A percentile compares a stretch with the other conserved stretches of the same genome.
phyloP scores from a whole-genome alignment of 2,888 invertebrate species.

The Drosophila seclusa region DNA sequence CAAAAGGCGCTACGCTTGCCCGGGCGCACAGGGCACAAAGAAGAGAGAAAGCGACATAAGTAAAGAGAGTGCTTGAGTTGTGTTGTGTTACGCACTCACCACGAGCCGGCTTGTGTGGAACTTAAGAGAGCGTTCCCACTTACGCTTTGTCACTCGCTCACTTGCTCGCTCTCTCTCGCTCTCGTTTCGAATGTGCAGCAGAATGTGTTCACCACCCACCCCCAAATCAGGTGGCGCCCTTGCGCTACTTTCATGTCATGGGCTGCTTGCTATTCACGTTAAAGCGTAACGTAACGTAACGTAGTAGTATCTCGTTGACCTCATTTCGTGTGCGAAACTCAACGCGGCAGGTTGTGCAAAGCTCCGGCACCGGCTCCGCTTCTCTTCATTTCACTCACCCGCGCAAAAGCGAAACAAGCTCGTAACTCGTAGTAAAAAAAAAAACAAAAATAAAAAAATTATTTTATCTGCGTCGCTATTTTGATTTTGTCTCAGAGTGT shows the following conservation, averaged over 20 bases:
- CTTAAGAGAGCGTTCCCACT: slow-evolving; percentile 44
- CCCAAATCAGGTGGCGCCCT: slow-evolving; percentile 72
- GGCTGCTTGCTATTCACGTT: slow-evolving; percentile 28
- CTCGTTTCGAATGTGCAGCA: slow-evolving; percentile 28
- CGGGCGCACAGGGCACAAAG: slow-evolving; percentile 52
- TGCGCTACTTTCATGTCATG: slow-evolving; percentile 73
- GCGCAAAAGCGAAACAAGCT: slow-evolving; percentile 4
- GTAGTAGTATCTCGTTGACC: slow-evolving; percentile 82
- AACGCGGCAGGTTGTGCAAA: slow-evolving; percentile 80
- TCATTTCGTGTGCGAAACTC: slow-evolving; percentile 83
- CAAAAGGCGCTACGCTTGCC: slow-evolving; percentile 54
- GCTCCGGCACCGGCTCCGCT: slow-evolving; percentile 37
- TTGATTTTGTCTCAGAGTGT: slow-evolving; percentile 12
- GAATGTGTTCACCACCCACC: slow-evolving; percentile 56
- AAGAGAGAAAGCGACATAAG: slow-evolving; percentile 6
- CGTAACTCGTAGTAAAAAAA: neutral
- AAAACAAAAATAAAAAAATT: slow-evolving; percentile 11
- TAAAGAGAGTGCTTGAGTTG: slow-evolving; percentile 16
- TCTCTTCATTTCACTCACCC: neutral
- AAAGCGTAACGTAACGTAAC: slow-evolving; percentile 44
- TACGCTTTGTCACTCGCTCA: neutral
- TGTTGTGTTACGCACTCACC: slow-evolving; percentile 35
- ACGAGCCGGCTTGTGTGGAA: slow-evolving; percentile 62
- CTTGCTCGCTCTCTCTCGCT: neutral
- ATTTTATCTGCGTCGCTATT: slow-evolving; percentile 15